Base-by-base conservation (phyloP, 2,113 vertebrate species). In the Bothrops jararaca region DNA sequence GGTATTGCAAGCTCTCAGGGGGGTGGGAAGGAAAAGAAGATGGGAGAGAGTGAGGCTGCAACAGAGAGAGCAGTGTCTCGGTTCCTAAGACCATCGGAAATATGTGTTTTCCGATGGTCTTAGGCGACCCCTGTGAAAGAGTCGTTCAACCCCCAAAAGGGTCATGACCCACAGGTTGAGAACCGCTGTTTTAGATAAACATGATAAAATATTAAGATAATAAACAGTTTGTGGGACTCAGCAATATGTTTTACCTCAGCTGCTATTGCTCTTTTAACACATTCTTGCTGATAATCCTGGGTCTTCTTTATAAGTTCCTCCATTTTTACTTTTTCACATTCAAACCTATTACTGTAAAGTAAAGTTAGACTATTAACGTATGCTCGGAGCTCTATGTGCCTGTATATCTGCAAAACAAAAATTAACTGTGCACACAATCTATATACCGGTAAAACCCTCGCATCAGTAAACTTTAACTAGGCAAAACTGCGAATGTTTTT, bases 221-320 rank as follows among this genome's bases (percentile, higher is more conserved):
- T 34, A 3, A 85, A 89, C 3, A 45, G 34, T 91, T 53, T 53
- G 42, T 26, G 58, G 22, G 53, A 23, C 45, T 18, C 11, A 29
- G 42, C 3, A 90, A 85, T 39, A 18, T 91, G 4, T 34, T 42
- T 95, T 96, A 98, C 99, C 98, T 98, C 98, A 90, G 99, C 98
- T 50, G 93, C 87, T 15, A 95, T 80, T 48, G 98, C 98, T 95
- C 98, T 98, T 34, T 96, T 96, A 86, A 90, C 93, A n/a, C 95
- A 95, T 5, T 97, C 97, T 18, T 96, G 93, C 7, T 95, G 94
- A 9, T 92, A 13, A 18, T 95, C 92, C 91, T 96, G 95, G 58
- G 93, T 97, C 94, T 98, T 97, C 50, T 97, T 97, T 88, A 98
- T 97, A 92, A 97, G 96, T 3, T 98, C 98, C 95, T 99, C 98